phyloP scores from a whole-genome alignment of 1,140 invertebrate species.

The Diorhabda carinulata region DNA sequence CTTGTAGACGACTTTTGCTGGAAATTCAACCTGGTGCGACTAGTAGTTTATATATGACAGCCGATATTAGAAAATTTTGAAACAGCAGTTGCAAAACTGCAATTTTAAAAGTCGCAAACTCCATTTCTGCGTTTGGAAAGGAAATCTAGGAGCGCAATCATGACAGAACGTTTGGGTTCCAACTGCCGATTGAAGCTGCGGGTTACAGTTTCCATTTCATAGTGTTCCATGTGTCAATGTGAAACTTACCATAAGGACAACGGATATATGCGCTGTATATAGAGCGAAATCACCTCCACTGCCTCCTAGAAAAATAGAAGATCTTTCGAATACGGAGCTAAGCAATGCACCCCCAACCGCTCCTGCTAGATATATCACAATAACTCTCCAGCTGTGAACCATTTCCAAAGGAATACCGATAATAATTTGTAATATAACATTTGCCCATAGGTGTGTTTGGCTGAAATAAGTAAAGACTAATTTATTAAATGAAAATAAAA shows the following conservation, averaged over 20 bases:
- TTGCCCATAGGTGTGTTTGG: conserved; percentile 81
- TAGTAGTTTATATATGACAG: too few relatives aligned
- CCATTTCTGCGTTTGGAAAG: too few relatives aligned
- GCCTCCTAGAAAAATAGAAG: conserved; percentile 84
- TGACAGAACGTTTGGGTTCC: too few relatives aligned
- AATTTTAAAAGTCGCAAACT: too few relatives aligned
- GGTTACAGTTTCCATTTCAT: too few relatives aligned
- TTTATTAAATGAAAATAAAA: not conserved
- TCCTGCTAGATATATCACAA: conserved; percentile 74
- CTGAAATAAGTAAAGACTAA: conserved; percentile 47
- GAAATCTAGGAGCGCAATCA: too few relatives aligned
- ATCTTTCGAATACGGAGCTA: conserved; percentile 83
- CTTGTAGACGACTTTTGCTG: too few relatives aligned
- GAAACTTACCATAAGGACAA: conserved; percentile 78
- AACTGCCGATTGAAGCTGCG: too few relatives aligned
- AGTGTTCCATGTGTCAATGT: not conserved
- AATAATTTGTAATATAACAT: conserved; percentile 86
- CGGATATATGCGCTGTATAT: conserved; percentile 93
- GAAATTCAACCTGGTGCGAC: too few relatives aligned
- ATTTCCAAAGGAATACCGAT: conserved; percentile 91
- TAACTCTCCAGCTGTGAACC: conserved; percentile 89
- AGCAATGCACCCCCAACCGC: conserved; percentile 79
- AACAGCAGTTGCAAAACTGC: too few relatives aligned
- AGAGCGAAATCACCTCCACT: conserved; percentile 95
- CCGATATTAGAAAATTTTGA: too few relatives aligned